A percentile compares a stretch with the other conserved stretches of the same genome.
phyloP scores from a whole-genome alignment of 2,113 vertebrate genomes.

The Seriola quinqueradiata region DNA sequence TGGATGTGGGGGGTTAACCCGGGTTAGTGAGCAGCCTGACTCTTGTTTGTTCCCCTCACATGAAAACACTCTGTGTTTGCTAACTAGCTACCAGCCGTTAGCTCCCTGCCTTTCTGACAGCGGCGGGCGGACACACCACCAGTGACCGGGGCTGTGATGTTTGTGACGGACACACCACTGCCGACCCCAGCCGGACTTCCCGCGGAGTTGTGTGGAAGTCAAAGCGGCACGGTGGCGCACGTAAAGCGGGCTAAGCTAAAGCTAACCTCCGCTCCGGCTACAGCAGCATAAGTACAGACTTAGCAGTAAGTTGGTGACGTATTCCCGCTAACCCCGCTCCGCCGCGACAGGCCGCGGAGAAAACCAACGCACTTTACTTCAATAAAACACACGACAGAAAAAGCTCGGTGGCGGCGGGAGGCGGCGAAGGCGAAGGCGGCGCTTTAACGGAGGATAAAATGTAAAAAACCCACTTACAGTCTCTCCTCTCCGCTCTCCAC shows the following conservation, averaged over 20 bases:
- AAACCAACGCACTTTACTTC: constrained; percentile 76
- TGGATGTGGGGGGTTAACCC: constrained; percentile 20
- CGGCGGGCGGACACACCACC: constrained; percentile 34
- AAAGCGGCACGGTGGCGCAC: constrained; percentile 15
- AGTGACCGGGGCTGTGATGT: constrained; percentile 3
- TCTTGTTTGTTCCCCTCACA: neutral
- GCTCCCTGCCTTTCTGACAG: constrained; percentile 37
- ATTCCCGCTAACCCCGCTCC: constrained; percentile 82
- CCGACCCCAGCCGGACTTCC: constrained; percentile 25
- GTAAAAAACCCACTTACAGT: constrained; percentile 85
- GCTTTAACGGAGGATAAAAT: constrained; percentile 67
- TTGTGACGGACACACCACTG: neutral
- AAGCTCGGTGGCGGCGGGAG: constrained; percentile 30
- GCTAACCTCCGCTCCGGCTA: constrained; percentile 36
- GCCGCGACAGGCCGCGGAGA: constrained; percentile 76
- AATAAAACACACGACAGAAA: constrained; percentile 74
- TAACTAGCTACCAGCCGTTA: constrained; percentile 59
- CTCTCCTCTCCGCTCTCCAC: constrained; percentile 88
- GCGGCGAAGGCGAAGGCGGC: constrained; percentile 23
- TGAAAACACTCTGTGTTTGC: constrained; percentile 54
- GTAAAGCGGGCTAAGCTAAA: constrained; percentile 32
- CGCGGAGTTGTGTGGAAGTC: constrained; percentile 27
- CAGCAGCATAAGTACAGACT: constrained; percentile 73
- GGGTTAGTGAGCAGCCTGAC: constrained; percentile 18
- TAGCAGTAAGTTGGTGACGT: constrained; percentile 84